Evolutionary conservation across 2,888 invertebrate species (phyloP).

Genomic region (Campoplex nolae): DNA sequence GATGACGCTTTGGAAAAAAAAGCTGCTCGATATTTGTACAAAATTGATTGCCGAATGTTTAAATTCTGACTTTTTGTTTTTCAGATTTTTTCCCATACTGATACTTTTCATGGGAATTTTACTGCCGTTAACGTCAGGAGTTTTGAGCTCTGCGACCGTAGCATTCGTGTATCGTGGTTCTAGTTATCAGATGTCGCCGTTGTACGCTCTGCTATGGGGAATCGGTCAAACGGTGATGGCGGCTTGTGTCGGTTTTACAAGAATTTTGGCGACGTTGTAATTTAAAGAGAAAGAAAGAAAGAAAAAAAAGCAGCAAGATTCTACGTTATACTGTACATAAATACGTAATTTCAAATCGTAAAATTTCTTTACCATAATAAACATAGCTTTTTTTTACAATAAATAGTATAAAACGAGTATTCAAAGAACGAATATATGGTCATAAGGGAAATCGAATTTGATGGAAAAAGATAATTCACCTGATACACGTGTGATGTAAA

Average conservation of each 20-base stretch:
- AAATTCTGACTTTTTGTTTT: conserved; percentile 37
- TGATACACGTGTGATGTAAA: conserved; percentile 18
- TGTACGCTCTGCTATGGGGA: conserved; percentile 97
- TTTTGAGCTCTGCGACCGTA: conserved; percentile 95
- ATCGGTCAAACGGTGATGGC: conserved; percentile 96
- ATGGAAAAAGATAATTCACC: conserved; percentile 18
- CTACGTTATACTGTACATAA: conserved; percentile 32
- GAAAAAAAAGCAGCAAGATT: conserved; percentile 6
- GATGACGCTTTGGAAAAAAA: too few relatives aligned
- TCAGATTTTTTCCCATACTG: conserved; percentile 94
- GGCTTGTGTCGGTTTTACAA: conserved; percentile 95
- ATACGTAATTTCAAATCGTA: conserved; percentile 27
- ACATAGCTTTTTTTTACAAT: conserved; percentile 9
- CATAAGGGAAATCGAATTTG: background rate
- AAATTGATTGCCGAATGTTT: background rate
- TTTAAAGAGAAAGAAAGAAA: background rate
- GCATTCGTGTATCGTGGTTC: conserved; percentile 97
- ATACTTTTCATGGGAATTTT: conserved; percentile 96
- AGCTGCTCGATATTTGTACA: background rate
- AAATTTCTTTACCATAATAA: background rate
- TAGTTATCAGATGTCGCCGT: conserved; percentile 94
- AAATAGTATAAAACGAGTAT: background rate
- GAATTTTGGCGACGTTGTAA: conserved; percentile 96
- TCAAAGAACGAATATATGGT: background rate
- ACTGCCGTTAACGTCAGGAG: conserved; percentile 94